Evolutionary conservation across 1,140 invertebrate species (phyloP).

Genomic region (Brachionus plicatilis): DNA sequence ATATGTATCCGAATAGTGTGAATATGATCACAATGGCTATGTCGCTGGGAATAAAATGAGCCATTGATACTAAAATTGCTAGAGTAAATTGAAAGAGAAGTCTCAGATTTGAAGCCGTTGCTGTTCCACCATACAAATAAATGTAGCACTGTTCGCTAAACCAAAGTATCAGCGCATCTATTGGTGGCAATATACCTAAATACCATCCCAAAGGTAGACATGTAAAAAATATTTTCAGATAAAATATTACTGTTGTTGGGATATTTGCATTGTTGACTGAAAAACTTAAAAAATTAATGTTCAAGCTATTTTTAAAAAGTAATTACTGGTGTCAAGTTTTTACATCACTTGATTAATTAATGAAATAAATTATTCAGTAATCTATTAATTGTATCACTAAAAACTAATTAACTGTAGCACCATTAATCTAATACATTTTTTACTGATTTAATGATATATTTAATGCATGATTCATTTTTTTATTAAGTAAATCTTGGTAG

Average conservation of each 20-base stretch:
- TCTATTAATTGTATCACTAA: too few species aligned
- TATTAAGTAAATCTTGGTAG: too few species aligned
- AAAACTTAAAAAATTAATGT: conserved; percentile 45
- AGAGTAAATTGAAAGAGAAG: conserved; percentile 46
- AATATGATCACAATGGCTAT: conserved; percentile 46
- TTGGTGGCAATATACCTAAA: conserved; percentile 54
- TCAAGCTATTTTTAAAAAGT: too few species aligned
- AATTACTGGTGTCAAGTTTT: too few species aligned
- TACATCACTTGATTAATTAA: too few species aligned
- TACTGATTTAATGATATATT: too few species aligned
- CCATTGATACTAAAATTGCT: conserved; percentile 44
- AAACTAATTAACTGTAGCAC: too few species aligned
- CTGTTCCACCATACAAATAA: conserved; percentile 53
- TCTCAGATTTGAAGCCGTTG: conserved; percentile 50
- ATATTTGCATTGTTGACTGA: conserved; percentile 42
- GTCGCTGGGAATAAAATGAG: conserved; percentile 47
- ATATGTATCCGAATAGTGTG: conserved; percentile 48
- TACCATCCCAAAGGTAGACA: conserved; percentile 56
- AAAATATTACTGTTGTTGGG: not conserved
- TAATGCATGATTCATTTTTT: too few species aligned
- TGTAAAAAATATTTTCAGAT: conserved; percentile 52
- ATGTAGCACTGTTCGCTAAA: conserved; percentile 55
- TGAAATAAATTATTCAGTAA: too few species aligned
- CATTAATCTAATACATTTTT: too few species aligned
- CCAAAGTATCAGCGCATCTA: conserved; percentile 57